Percentiles rank a stretch among this genome's conserved stretches.
phyloP scores from a whole-genome alignment of 2,113 vertebrate genomes.

The Nanorana parkeri region DNA sequence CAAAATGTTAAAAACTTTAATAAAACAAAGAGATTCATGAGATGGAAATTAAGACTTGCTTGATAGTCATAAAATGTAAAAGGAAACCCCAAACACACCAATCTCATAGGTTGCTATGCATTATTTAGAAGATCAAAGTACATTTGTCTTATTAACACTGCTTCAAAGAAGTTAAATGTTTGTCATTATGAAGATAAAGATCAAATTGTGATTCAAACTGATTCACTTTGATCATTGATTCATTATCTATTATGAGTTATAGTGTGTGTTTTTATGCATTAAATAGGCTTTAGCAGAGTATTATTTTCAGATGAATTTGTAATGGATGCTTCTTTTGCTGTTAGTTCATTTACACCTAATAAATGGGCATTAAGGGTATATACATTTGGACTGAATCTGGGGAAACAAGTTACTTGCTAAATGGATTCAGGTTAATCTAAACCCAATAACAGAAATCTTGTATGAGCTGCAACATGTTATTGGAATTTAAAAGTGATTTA shows the following conservation, averaged over 20 bases:
- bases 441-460: too few relatives aligned
- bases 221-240: conserved; percentile 37
- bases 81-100: conserved; percentile 1
- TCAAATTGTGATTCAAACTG: conserved; percentile 21
- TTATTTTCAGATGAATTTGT: not conserved
- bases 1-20: not conserved
- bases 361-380: not conserved
- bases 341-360: not conserved
- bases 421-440: too few relatives aligned
- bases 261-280: not conserved
- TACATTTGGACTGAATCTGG: too few relatives aligned
- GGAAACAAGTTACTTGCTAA: too few relatives aligned
- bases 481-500: too few relatives aligned
- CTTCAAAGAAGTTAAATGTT: conserved; percentile 10
- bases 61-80: conserved; percentile 1
- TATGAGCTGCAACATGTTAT: too few relatives aligned
- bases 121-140: conserved; percentile 28
- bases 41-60: conserved; percentile 26
- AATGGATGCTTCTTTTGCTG: not conserved
- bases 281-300: conserved; percentile 12
- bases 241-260: conserved; percentile 24
- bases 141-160: conserved; percentile 1
- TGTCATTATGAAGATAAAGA: conserved; percentile 40
- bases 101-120: conserved; percentile 26
- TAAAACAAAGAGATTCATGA: not conserved